Base-by-base conservation (phyloP, 2,888 invertebrate genomes). In the Aleiodes alternator region DNA sequence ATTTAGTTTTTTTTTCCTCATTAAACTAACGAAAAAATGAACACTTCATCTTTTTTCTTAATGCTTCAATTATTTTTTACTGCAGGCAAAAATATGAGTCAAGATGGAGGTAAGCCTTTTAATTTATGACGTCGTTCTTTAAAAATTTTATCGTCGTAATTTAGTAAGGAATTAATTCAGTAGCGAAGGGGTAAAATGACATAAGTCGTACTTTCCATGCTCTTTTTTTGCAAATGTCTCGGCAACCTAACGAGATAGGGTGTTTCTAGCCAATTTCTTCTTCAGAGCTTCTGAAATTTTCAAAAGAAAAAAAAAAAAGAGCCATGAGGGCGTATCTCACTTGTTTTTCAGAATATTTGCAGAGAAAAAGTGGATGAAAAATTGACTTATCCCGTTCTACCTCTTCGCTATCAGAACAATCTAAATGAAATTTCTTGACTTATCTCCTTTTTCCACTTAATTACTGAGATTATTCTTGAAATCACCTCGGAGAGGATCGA, bases 11-110 rank as follows among this genome's bases (percentile, higher is more conserved):
- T 69, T 23, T 38, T 34, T 51, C 4, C 12, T 48, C 66, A 64
- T 14, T 7, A 16, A 43, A 16, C 0, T n/a, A 53, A 53, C 6
- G 0, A 6, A 53, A 53, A 53, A 2, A 14, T 7, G 53, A 23
- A 23, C 23, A 23, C 9, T 48, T 8, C 5, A 50, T 66, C 3
- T 50, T 66, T 66, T 29, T 11, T 38, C 8, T 64, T 48, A 55
- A 55, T 23, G 48, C 14, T 23, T 61, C n/a, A 34, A 14, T 43
- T 55, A 77, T 78, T 80, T 78, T 23, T 79, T 85, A 88, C 92
- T 92, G 88, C 93, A 94, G 94, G 93, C 92, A 94, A 91, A 94
- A 93, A 90, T 94, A 94, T 92, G 94, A 94, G 91, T 92, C 92
- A 89, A 92, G 92, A 90, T 94, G 94, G 94, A 94, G 94, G 94